These are phyloP conservation scores for Slavum lentiscoides DNA, from an alignment of 2,888 invertebrate genomes.

Conservation along the genomic window DNA sequence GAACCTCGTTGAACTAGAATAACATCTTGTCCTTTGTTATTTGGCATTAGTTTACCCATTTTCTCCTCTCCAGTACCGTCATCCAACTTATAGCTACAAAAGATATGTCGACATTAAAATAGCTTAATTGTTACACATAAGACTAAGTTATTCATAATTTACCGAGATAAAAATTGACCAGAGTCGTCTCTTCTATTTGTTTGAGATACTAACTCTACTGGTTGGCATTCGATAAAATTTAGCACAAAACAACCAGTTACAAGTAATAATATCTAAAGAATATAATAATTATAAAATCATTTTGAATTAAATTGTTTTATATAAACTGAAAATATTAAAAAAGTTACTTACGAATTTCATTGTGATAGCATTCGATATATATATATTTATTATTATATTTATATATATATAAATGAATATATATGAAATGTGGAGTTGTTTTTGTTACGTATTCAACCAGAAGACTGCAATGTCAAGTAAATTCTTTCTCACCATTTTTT, in stretches of 20 bases:
- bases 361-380: conserved; percentile 1
- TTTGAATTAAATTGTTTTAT: neutral
- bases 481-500: conserved; percentile 34
- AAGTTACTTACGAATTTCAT: conserved; percentile 45
- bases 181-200: conserved; percentile 45
- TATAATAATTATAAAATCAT: neutral
- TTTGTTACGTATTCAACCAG: conserved; percentile 34
- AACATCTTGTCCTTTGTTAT: conserved; percentile 35
- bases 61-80: conserved; percentile 49
- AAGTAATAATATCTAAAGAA: conserved; percentile 33
- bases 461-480: conserved; percentile 28
- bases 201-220: conserved; percentile 42
- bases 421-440: conserved; percentile 8
- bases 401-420: neutral
- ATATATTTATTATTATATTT: no score
- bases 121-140: neutral
- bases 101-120: neutral
- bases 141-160: neutral
- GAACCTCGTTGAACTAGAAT: conserved; percentile 46
- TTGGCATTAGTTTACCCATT: conserved; percentile 38
- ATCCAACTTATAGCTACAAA: conserved; percentile 39
- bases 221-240: conserved; percentile 21
- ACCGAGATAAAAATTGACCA: conserved; percentile 49
- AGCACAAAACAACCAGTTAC: conserved; percentile 34
- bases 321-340: conserved; percentile 8